phyloP scores from a whole-genome alignment of 2,888 invertebrate species.

The Nasonovia ribisnigri region DNA sequence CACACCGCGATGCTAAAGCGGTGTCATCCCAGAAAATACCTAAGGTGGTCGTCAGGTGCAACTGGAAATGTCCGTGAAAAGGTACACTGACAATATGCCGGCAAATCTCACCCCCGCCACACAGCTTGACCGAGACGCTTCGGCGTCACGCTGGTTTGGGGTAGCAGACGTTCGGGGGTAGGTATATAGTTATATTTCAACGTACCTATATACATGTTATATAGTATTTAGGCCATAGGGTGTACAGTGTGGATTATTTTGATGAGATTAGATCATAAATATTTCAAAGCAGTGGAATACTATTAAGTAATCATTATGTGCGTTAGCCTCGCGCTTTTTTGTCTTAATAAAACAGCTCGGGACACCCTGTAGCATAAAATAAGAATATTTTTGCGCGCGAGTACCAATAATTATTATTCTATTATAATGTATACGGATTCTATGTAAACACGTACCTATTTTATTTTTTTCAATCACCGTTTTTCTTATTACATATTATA shows the following conservation, averaged over 20 bases:
- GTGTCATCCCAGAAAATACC: neutral
- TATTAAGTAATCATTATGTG: neutral
- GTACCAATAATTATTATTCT: neutral
- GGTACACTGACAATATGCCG: neutral
- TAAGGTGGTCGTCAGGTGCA: neutral
- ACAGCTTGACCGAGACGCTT: neutral
- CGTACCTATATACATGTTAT: neutral
- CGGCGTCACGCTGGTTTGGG: neutral
- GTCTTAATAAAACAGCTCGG: neutral
- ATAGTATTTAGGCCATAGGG: no score
- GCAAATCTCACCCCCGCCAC: neutral
- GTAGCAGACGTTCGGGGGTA: neutral
- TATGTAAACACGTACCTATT: neutral
- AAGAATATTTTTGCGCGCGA: neutral
- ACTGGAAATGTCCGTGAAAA: neutral
- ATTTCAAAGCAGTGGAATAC: neutral
- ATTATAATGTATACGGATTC: neutral
- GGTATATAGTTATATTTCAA: neutral
- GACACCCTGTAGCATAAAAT: neutral
- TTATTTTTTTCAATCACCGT: neutral
- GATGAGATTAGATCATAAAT: neutral
- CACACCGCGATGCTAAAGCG: neutral
- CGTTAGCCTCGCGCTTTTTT: neutral
- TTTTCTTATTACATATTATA: neutral
- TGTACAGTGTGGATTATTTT: neutral